Evolutionary conservation across 1,140 invertebrate genomes (phyloP), one percentile per base, ranked within the genome.

Genomic region (Psix sp.): DNA sequence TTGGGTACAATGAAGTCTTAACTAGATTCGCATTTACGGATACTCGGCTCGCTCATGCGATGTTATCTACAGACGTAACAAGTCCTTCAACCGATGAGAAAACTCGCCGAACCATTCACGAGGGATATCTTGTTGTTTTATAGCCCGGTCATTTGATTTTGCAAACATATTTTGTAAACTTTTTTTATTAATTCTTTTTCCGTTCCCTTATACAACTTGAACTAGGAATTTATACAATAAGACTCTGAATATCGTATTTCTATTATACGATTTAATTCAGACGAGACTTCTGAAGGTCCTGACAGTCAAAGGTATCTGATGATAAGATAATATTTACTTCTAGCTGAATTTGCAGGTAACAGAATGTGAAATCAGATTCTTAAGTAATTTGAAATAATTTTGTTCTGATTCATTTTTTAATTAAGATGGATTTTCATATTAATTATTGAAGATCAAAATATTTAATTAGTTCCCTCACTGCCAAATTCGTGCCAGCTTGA

Each of bases 1-100:
- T 10, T 99, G 98, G 98, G 92, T 98, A 62, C 94, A 95, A 88
- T 95, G 91, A 89, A 52, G 14, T 17, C 15, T 2, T 21, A 46
- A 29, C 11, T 67, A 56, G 13, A 48, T 52, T 39, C 18, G 65
- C 59, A 66, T 70, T 59, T 66, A 66, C 29, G 43, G n/a, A n/a
- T n/a, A n/a, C n/a, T n/a, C n/a, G n/a, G n/a, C n/a, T n/a, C n/a
- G n/a, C n/a, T n/a, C n/a, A n/a, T n/a, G n/a, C n/a, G n/a, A n/a
- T n/a, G n/a, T n/a, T 17, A 33, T 15, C 40, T 51, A 11, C 35
- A 42, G 48, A 16, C 17, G n/a, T 16, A 29, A 43, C 26, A 29
- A 46, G 54, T 51, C 54, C 52, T 62, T 48, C 42, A 56, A 26
- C 54, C 4, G 24, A 39, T 38, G 21, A 46, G 39, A 43, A 26